These are phyloP conservation scores for Nemoura dubitans DNA, from an alignment of 2,888 invertebrate species.

Conservation along the genomic window DNA sequence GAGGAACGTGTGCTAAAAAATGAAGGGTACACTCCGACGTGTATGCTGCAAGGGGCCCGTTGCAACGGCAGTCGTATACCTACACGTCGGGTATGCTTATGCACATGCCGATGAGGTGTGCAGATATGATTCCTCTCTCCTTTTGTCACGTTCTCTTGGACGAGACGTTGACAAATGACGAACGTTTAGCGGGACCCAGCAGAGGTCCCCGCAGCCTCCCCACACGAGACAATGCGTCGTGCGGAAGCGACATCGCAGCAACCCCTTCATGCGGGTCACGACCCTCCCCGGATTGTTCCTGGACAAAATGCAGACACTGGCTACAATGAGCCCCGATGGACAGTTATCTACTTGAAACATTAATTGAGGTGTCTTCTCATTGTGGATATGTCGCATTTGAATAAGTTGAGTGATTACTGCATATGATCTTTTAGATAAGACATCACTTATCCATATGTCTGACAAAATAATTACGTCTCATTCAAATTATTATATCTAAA, in stretches of 20 bases:
- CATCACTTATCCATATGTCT: constrained; percentile 37
- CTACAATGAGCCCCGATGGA: constrained; percentile 14
- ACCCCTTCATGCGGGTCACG: constrained; percentile 22
- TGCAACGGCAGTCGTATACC: not conserved
- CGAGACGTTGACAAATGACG: constrained; percentile 47
- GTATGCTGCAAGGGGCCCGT: not conserved
- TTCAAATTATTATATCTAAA: not conserved
- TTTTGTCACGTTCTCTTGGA: constrained; percentile 22
- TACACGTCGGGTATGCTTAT: not conserved
- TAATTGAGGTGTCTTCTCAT: constrained; percentile 44
- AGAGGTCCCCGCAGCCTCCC: constrained; percentile 30
- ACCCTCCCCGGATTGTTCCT: not conserved
- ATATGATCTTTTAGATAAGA: constrained; percentile 42
- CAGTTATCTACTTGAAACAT: constrained; percentile 40
- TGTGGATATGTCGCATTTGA: constrained; percentile 17
- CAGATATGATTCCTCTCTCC: constrained; percentile 19
- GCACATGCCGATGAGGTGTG: not conserved
- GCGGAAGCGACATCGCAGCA: not conserved
- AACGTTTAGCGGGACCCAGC: constrained; percentile 41
- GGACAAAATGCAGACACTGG: not conserved
- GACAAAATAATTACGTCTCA: constrained; percentile 48
- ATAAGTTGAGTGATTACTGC: constrained; percentile 17
- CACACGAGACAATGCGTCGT: constrained; percentile 2
- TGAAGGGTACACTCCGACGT: not conserved
- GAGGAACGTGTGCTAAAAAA: not conserved